A percentile compares a stretch with the other conserved stretches of the same genome.
Evolutionary conservation across 2,888 invertebrate species (phyloP).

Genomic region (Phoenoteleia sp.): DNA sequence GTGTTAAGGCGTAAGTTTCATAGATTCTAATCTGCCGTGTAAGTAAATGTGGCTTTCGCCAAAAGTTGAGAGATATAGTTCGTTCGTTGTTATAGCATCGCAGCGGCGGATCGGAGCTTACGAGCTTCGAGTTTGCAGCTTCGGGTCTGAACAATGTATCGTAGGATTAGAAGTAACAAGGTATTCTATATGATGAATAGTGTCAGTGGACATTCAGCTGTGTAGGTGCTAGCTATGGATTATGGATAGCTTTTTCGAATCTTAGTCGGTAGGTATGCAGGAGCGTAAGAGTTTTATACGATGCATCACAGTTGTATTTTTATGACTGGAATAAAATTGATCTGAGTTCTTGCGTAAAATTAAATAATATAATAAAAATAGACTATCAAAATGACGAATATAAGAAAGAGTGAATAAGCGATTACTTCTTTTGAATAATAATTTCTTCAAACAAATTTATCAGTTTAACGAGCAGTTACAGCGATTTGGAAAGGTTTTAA

Average conservation of each 20-base stretch:
- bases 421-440: too few relatives aligned
- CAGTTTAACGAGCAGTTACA: too few relatives aligned
- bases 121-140: conserved; percentile 39
- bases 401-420: too few relatives aligned
- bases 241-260: conserved; percentile 31
- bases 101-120: conserved; percentile 38
- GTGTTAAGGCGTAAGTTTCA: conserved; percentile 24
- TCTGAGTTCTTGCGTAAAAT: too few relatives aligned
- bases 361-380: too few relatives aligned
- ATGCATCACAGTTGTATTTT: conserved; percentile 1
- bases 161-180: conserved; percentile 45
- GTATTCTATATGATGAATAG: conserved; percentile 33
- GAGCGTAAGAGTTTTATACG: too few relatives aligned
- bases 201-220: neutral
- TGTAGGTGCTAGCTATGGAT: conserved; percentile 15
- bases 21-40: conserved; percentile 51
- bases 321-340: conserved; percentile 13
- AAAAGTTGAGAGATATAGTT: conserved; percentile 39
- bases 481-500: too few relatives aligned
- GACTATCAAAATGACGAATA: too few relatives aligned
- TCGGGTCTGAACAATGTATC: conserved; percentile 37
- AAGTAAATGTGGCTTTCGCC: conserved; percentile 47
- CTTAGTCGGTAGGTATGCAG: conserved; percentile 20
- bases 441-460: too few relatives aligned
- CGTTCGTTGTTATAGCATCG: conserved; percentile 10